Evolutionary conservation across 2,888 invertebrate species (phyloP).

Genomic region (Suillia variegata): DNA sequence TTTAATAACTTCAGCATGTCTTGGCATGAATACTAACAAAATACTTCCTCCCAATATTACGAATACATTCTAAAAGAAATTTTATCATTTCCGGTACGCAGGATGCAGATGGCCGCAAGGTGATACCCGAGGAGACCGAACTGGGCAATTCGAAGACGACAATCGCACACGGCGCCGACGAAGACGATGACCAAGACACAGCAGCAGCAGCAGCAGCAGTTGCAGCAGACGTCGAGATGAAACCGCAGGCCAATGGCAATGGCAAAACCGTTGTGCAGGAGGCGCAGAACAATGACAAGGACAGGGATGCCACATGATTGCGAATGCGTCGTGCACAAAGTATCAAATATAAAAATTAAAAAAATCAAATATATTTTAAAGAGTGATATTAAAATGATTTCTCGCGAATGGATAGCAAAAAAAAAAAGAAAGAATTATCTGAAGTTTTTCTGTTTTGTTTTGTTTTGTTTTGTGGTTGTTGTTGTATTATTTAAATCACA

Average conservation of each 20-base stretch:
- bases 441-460: background rate
- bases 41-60: too few species aligned
- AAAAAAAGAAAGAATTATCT: background rate
- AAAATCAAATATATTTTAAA: conserved; percentile 21
- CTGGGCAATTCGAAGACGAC: conserved; percentile 46
- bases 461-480: too few species aligned
- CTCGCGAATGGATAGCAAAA: too few species aligned
- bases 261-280: conserved; percentile 42
- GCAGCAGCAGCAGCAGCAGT: too few species aligned
- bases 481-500: too few species aligned
- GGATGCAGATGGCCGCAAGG: conserved; percentile 64
- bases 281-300: conserved; percentile 37
- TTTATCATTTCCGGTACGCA: too few species aligned
- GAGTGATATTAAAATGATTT: conserved; percentile 41
- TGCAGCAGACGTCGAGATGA: background rate
- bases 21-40: too few species aligned
- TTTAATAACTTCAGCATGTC: too few species aligned
- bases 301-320: conserved; percentile 42
- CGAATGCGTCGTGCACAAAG: too few species aligned
- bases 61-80: too few species aligned
- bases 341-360: conserved; percentile 5
- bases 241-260: conserved; percentile 38
- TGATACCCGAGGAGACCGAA: conserved; percentile 68
- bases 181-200: too few species aligned
- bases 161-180: conserved; percentile 33